These are phyloP conservation scores for Drosophila sturtevanti DNA, from an alignment of 1,140 invertebrate species.

Conservation along the genomic window DNA sequence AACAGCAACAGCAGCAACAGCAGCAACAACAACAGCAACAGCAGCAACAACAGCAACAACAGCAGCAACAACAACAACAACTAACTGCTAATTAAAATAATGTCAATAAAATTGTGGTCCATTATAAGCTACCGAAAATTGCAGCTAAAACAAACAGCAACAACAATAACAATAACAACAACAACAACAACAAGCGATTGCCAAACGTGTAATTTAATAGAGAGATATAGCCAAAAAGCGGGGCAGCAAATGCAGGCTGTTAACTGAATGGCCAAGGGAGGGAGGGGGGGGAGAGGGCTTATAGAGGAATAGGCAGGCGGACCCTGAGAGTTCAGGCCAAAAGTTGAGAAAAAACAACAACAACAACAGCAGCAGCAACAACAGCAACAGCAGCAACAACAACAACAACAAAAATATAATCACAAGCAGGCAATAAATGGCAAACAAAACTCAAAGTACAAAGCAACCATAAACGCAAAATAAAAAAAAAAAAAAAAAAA, in stretches of 20 bases:
- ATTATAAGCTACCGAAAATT: slow-evolving; percentile 75
- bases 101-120: slow-evolving; percentile 81
- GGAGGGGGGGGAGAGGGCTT: background rate
- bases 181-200: slow-evolving; percentile 54
- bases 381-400: background rate
- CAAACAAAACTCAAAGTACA: slow-evolving; percentile 68
- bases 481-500: too few species aligned
- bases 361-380: background rate
- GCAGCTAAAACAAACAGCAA: slow-evolving; percentile 52
- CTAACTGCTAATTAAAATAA: slow-evolving; percentile 79
- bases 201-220: slow-evolving; percentile 72
- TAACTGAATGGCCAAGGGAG: too few species aligned
- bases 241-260: background rate
- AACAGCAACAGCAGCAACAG: slow-evolving; percentile 28
- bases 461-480: slow-evolving; percentile 74
- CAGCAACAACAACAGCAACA: slow-evolving; percentile 21
- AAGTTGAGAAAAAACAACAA: slow-evolving; percentile 54
- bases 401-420: slow-evolving; percentile 49
- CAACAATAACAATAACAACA: slow-evolving; percentile 19
- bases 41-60: too few species aligned
- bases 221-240: slow-evolving; percentile 19
- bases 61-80: slow-evolving; percentile 12
- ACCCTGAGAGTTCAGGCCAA: slow-evolving; percentile 60
- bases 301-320: background rate
- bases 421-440: slow-evolving; percentile 74